A percentile compares a stretch with the other conserved stretches of the same genome.
Evolutionary conservation across 2,888 invertebrate species (phyloP).

Genomic region (Hanleya hanleyi): DNA sequence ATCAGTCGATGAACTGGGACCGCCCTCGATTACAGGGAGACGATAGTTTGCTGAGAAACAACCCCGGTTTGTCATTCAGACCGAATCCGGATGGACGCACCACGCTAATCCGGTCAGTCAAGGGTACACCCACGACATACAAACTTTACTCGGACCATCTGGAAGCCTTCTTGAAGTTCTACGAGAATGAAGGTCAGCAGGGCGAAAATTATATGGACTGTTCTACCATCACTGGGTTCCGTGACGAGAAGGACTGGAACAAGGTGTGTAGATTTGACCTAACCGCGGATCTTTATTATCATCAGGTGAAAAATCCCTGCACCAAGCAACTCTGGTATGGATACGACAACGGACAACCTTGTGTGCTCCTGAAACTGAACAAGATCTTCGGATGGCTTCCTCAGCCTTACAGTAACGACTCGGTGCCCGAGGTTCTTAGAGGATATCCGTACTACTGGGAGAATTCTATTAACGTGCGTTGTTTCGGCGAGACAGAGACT

Average conservation of each 20-base stretch:
- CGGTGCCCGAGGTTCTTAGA: conserved; percentile 25
- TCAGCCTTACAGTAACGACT: conserved; percentile 33
- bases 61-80: conserved; percentile 92
- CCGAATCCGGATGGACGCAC: conserved; percentile 97
- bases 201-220: conserved; percentile 72
- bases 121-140: conserved; percentile 61
- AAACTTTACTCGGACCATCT: conserved; percentile 53
- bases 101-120: conserved; percentile 94
- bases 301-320: too few species aligned
- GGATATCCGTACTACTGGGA: conserved; percentile 25
- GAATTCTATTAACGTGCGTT: conserved; percentile 30
- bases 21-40: conserved; percentile 48
- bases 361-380: conserved; percentile 96
- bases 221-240: conserved; percentile 77
- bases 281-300: conserved; percentile 79
- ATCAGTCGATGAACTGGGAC: conserved; percentile 48
- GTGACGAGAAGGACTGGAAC: conserved; percentile 29
- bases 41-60: conserved; percentile 43
- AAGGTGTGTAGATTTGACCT: conserved; percentile 87
- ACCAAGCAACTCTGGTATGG: conserved; percentile 86
- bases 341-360: conserved; percentile 89
- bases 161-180: conserved; percentile 80
- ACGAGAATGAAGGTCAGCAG: conserved; percentile 68
- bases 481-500: conserved; percentile 76
- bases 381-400: conserved; percentile 74